phyloP scores from a whole-genome alignment of 2,797 vertebrate species.

The Enteromius afrohamiltoni region DNA sequence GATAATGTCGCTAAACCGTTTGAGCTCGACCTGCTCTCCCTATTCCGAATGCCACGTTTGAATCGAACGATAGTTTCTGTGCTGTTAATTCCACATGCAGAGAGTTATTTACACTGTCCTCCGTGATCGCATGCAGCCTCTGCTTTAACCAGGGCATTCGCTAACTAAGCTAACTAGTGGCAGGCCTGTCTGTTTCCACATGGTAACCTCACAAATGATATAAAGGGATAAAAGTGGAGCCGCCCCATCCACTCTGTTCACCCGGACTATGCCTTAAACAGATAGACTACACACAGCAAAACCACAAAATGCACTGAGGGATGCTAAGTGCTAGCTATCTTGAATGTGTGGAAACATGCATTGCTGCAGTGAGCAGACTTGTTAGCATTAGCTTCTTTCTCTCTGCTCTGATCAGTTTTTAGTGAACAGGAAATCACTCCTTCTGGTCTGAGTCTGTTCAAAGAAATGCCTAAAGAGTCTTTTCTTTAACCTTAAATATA shows the following conservation, averaged over 20 bases:
- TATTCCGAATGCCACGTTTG: background rate
- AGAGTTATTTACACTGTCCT: conserved; percentile 34
- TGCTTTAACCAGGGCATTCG: conserved; percentile 13
- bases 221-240: conserved; percentile 23
- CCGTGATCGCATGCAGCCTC: conserved; percentile 31
- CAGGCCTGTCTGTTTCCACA: conserved; percentile 10
- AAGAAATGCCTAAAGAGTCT: conserved; percentile 1
- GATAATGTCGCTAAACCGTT: conserved; percentile 24
- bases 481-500: conserved; percentile 27
- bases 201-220: background rate
- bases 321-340: conserved; percentile 60
- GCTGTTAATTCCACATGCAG: conserved; percentile 40
- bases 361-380: conserved; percentile 43
- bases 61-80: conserved; percentile 18
- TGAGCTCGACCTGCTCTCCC: conserved; percentile 13
- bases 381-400: conserved; percentile 24
- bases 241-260: conserved; percentile 29
- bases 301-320: conserved; percentile 56
- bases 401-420: background rate
- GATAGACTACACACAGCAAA: conserved; percentile 46
- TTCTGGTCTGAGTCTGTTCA: conserved; percentile 19
- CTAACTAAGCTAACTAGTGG: conserved; percentile 16
- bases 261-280: conserved; percentile 34
- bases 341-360: conserved; percentile 59
- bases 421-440: conserved; percentile 15